phyloP scores from a whole-genome alignment of 2,113 vertebrate species.

The Acrocephalus kingi region DNA sequence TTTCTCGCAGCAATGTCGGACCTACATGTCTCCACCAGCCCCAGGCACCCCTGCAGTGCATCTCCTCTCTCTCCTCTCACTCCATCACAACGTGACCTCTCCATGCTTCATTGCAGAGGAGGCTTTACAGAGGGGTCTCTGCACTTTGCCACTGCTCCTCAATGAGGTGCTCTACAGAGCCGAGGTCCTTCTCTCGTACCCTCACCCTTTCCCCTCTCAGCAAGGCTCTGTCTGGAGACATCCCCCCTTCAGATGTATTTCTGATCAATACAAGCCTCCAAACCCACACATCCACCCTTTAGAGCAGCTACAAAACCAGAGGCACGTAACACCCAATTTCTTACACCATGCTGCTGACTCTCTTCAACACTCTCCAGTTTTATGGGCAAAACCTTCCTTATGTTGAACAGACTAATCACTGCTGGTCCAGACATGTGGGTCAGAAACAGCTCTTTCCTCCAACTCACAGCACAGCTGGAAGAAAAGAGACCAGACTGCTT shows the following conservation, averaged over 20 bases:
- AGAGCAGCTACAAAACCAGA: neutral
- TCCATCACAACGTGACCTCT: fast-evolving
- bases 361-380: neutral
- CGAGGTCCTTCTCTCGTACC: fast-evolving
- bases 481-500: neutral
- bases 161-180: fast-evolving
- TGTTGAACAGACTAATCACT: neutral
- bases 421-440: neutral
- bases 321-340: neutral
- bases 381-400: neutral
- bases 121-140: neutral
- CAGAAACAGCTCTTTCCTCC: neutral
- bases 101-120: neutral
- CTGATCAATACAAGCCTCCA: neutral
- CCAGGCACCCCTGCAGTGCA: neutral
- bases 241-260: neutral
- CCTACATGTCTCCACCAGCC: neutral
- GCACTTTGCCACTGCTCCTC: neutral
- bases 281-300: neutral
- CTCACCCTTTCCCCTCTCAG: neutral
- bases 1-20: neutral
- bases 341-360: fast-evolving
- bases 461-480: neutral
- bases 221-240: neutral
- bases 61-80: neutral